phyloP scores from a whole-genome alignment of 2,888 invertebrate species.

The Sclerodermus sp. region DNA sequence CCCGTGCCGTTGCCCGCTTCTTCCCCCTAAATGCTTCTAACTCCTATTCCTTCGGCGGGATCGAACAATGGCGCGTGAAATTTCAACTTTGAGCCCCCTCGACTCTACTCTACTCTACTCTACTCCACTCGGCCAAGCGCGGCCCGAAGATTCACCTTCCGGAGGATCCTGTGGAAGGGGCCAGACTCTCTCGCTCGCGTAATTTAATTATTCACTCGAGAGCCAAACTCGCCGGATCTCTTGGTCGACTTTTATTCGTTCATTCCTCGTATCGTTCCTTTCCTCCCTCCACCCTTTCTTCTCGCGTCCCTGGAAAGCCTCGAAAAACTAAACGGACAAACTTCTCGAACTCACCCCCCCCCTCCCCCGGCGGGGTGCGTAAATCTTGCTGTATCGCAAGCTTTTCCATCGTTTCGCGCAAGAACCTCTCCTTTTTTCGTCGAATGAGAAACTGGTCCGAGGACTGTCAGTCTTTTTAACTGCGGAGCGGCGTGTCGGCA shows the following conservation, averaged over 20 bases:
- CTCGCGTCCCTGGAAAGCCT: neutral
- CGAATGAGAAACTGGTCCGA: slow-evolving; percentile 16
- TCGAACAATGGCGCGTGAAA: slow-evolving; percentile 49
- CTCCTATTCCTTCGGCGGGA: slow-evolving; percentile 38
- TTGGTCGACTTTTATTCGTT: slow-evolving; percentile 19
- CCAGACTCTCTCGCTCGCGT: slow-evolving; percentile 38
- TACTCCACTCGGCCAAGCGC: too few relatives aligned
- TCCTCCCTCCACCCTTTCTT: slow-evolving; percentile 6
- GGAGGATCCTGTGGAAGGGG: slow-evolving; percentile 3
- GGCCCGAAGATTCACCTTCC: too few relatives aligned
- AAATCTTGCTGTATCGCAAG: slow-evolving; percentile 35
- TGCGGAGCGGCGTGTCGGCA: too few relatives aligned
- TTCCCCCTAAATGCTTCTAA: slow-evolving; percentile 42
- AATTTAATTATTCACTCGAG: slow-evolving; percentile 49
- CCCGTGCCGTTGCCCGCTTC: slow-evolving; percentile 20
- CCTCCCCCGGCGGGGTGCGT: slow-evolving; percentile 24
- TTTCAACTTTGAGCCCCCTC: slow-evolving; percentile 41
- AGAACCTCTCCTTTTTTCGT: too few relatives aligned
- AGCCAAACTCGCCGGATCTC: slow-evolving; percentile 28
- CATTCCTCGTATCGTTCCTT: neutral
- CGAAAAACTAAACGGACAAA: slow-evolving; percentile 23
- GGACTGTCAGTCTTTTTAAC: neutral
- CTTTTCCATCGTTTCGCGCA: too few relatives aligned
- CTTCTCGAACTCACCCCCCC: slow-evolving; percentile 17
- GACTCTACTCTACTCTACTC: too few relatives aligned